Base-by-base conservation (phyloP, 2,113 vertebrate genomes). In the Chrysemys picta region DNA sequence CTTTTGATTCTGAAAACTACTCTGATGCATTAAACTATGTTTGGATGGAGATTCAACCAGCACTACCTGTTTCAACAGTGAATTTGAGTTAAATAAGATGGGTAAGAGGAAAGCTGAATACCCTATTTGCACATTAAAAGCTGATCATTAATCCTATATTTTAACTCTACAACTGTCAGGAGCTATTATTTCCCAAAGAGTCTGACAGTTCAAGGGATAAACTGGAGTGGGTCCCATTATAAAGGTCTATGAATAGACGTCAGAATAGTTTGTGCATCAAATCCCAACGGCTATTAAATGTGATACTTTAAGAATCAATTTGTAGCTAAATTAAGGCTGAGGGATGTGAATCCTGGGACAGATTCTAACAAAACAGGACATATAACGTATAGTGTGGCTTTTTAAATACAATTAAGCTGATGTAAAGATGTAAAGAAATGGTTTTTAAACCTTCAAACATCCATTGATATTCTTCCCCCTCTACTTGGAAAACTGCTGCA, bases 111-210 rank as follows among this genome's bases (percentile, higher is more conserved):
- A 95, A 84, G 85, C 88, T 86, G 85, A 96, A 92, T 94, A 85
- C 89, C 25, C 95, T 78, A 97, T 98, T 97, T 97, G 96, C 96
- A 98, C 94, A 95, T 97, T 97, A 95, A 98, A 97, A 97, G 96
- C 96, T 96, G 95, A 94, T 95, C 97, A 97, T 97, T 97, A 97
- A 98, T 97, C 98, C 97, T 96, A 94, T 97, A 97, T 97, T 97
- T 97, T 97, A 97, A 97, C 96, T 94, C 96, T 89, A 59, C 90
- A 96, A 97, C 96, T 94, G 96, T 95, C 97, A 97, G 96, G 86
- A 96, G 90, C 97, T 97, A 91, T 97, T 97, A 96, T 97, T 97
- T 97, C 92, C 93, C 85, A 54, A 57, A 84, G 93, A 91, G 93
- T 59, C 91, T 93, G 94, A 96, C 91, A 94, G 89, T 96, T 97